Evolutionary conservation across 2,797 vertebrate genomes (phyloP).

Genomic region (Lutjanus campechanus): DNA sequence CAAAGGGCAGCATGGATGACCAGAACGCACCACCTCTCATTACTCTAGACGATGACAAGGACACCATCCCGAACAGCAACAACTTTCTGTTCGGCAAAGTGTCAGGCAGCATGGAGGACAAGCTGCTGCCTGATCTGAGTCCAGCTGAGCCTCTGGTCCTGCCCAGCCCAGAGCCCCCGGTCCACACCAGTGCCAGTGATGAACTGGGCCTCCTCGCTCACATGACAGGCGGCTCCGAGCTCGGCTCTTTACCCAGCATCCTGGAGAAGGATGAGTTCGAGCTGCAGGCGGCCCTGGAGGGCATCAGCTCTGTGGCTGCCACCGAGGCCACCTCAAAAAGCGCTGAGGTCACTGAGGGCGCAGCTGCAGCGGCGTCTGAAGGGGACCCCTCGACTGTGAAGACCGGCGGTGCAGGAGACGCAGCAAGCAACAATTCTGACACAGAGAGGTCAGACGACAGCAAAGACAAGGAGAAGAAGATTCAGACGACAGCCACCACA

Average conservation of each 20-base stretch:
- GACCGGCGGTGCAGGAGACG: slow-evolving; percentile 78
- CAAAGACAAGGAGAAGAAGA: slow-evolving; percentile 94
- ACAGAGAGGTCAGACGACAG: slow-evolving; percentile 91
- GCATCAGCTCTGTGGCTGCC: slow-evolving; percentile 82
- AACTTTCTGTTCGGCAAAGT: slow-evolving; percentile 92
- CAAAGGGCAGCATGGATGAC: slow-evolving; percentile 86
- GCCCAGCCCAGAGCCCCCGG: slow-evolving; percentile 83
- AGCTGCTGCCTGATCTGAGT: slow-evolving; percentile 90
- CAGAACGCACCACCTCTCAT: slow-evolving; percentile 93
- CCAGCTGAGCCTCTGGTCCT: slow-evolving; percentile 87
- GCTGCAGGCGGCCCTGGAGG: slow-evolving; percentile 87
- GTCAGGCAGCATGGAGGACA: slow-evolving; percentile 85
- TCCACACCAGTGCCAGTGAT: slow-evolving; percentile 86
- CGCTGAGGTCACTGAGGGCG: slow-evolving; percentile 84
- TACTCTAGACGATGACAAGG: slow-evolving; percentile 94
- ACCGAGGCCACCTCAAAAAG: slow-evolving; percentile 79
- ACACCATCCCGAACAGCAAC: slow-evolving; percentile 86
- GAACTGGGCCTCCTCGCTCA: slow-evolving; percentile 91
- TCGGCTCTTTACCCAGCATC: slow-evolving; percentile 85
- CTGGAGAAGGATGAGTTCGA: slow-evolving; percentile 93
- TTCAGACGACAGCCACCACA: slow-evolving; percentile 93
- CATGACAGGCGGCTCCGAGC: slow-evolving; percentile 88
- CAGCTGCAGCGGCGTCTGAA: slow-evolving; percentile 72
- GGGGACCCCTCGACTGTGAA: slow-evolving; percentile 76
- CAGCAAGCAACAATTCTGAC: slow-evolving; percentile 88